A percentile compares a stretch with the other conserved stretches of the same genome.
phyloP scores from a whole-genome alignment of 2,797 vertebrate species.

The Halcyon leucocephala region DNA sequence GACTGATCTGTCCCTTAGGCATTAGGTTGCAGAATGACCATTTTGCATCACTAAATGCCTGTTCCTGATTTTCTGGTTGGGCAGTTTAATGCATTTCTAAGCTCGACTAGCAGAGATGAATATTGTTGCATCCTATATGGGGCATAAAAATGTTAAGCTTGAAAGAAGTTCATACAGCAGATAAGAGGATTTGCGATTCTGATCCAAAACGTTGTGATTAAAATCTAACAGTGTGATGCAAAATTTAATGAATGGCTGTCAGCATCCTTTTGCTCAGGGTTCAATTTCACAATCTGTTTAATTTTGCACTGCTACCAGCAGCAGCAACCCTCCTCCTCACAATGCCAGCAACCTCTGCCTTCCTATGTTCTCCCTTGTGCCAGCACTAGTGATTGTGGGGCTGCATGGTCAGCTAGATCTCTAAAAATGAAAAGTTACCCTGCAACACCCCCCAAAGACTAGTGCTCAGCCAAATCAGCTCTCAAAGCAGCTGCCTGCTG shows the following conservation, averaged over 20 bases:
- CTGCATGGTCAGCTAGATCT: conserved; percentile 47
- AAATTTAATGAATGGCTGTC: conserved; percentile 33
- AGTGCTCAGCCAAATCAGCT: conserved; percentile 35
- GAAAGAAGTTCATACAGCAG: conserved; percentile 29
- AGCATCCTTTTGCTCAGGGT: conserved; percentile 12
- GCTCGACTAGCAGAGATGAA: conserved; percentile 64
- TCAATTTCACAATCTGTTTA: conserved; percentile 31
- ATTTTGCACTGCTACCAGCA: not conserved
- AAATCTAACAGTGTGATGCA: conserved; percentile 60
- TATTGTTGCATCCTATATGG: conserved; percentile 60
- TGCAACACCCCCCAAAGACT: not conserved
- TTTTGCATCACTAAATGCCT: conserved; percentile 73
- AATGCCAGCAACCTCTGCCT: not conserved
- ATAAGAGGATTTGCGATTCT: conserved; percentile 65
- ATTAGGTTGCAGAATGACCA: conserved; percentile 68
- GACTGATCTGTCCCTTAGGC: conserved; percentile 69
- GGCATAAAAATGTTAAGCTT: conserved; percentile 61
- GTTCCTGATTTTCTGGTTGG: conserved; percentile 72
- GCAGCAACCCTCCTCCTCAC: not conserved
- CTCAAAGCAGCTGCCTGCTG: conserved; percentile 45
- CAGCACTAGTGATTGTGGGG: not conserved
- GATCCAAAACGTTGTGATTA: conserved; percentile 53
- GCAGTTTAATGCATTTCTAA: conserved; percentile 71
- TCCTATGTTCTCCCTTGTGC: conserved; percentile 6
- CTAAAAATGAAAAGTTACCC: conserved; percentile 25